phyloP scores from a whole-genome alignment of 1,140 invertebrate genomes.

The Pemphigus obesinymphae region DNA sequence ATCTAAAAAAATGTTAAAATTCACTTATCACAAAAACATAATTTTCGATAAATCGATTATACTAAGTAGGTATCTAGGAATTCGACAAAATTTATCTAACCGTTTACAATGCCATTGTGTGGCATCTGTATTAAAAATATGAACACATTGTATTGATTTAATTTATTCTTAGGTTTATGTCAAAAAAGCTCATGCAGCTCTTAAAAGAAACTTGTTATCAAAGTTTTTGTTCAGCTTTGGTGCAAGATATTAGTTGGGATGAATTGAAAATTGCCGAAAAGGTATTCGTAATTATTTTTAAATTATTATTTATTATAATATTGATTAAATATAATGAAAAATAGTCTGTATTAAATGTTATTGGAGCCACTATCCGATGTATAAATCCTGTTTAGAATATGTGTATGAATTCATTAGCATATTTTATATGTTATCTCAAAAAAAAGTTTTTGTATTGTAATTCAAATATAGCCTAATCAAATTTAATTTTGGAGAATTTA shows the following conservation, averaged over 20 bases:
- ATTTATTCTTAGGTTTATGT: neutral
- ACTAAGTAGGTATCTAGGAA: neutral
- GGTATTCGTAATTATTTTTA: neutral
- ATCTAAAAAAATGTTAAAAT: neutral
- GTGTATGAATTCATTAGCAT: neutral
- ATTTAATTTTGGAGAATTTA: too few species aligned
- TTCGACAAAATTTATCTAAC: neutral
- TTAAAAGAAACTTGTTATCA: slow-evolving; percentile 8
- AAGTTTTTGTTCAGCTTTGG: slow-evolving; percentile 18
- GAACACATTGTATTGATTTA: neutral
- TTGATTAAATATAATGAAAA: neutral
- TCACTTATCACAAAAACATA: too few species aligned
- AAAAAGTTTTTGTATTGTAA: too few species aligned
- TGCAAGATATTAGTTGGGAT: slow-evolving; percentile 15
- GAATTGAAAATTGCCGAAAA: slow-evolving; percentile 21
- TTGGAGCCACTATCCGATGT: too few species aligned
- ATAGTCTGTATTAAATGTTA: neutral
- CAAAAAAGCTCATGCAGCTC: slow-evolving; percentile 17
- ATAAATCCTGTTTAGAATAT: too few species aligned
- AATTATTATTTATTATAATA: neutral
- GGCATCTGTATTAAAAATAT: neutral
- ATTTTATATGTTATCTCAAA: neutral
- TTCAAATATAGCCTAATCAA: too few species aligned
- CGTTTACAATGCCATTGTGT: neutral
- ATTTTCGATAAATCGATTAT: neutral